Conservation (phyloP, 1,140 invertebrate genomes). For the Coenobita brevimanus region DNA sequence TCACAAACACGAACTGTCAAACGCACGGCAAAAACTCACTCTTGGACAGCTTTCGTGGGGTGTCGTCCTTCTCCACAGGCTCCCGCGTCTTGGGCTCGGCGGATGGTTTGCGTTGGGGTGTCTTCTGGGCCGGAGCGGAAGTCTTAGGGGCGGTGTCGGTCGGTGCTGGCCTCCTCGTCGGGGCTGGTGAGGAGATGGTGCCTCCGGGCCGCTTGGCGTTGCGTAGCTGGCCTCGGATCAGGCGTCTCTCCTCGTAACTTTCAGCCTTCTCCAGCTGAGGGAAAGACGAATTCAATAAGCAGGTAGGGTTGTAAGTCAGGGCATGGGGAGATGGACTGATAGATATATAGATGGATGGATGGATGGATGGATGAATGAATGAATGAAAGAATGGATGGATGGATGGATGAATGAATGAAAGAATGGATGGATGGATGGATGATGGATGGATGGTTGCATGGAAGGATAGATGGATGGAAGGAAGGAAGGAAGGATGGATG, state of each 20-base stretch:
- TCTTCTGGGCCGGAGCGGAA: background rate
- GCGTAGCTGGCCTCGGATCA: constrained; percentile 83
- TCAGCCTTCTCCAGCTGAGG: constrained; percentile 82
- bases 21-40: background rate
- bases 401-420: too few relatives aligned
- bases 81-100: background rate
- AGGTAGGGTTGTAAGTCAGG: too few relatives aligned
- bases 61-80: background rate
- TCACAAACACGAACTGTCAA: background rate
- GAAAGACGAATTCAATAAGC: too few relatives aligned
- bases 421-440: too few relatives aligned
- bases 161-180: constrained; percentile 33
- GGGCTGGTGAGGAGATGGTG: constrained; percentile 8
- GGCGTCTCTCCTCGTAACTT: constrained; percentile 82
- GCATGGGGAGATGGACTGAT: too few relatives aligned
- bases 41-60: too few relatives aligned
- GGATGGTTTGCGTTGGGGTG: background rate
- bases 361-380: too few relatives aligned
- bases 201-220: constrained; percentile 74
- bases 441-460: too few relatives aligned
- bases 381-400: too few relatives aligned
- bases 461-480: too few relatives aligned
- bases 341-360: too few relatives aligned
- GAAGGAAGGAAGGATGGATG: too few relatives aligned
- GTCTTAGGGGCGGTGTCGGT: background rate